Conservation (phyloP, 2,797 vertebrate species). For the Hydrolagus colliei region DNA sequence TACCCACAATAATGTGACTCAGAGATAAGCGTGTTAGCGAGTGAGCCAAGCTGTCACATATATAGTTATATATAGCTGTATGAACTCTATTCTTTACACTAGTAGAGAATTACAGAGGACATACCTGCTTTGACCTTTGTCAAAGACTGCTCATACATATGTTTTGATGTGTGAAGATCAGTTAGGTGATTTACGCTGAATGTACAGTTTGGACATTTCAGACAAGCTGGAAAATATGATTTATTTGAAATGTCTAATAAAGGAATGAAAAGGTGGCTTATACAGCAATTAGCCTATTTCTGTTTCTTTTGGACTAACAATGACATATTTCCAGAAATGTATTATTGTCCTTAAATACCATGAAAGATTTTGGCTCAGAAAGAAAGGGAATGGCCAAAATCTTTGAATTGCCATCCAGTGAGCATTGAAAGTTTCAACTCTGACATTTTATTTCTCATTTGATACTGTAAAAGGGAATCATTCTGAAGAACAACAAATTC, state of each 20-base stretch:
- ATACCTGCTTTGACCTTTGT: not conserved
- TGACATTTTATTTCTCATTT: conserved; percentile 54
- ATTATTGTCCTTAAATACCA: not conserved
- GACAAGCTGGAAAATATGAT: not conserved
- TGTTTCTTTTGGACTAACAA: conserved; percentile 21
- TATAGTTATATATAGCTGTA: too few relatives aligned
- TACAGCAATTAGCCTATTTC: not conserved
- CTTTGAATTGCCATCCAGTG: conserved; percentile 13
- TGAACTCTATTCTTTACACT: not conserved
- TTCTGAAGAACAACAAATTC: conserved; percentile 61
- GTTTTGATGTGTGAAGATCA: conserved; percentile 16
- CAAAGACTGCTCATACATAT: not conserved
- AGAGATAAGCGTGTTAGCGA: too few relatives aligned
- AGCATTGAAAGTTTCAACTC: conserved; percentile 25
- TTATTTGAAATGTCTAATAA: not conserved
- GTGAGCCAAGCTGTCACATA: too few relatives aligned
- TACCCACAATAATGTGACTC: too few relatives aligned
- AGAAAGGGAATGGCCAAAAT: conserved; percentile 12
- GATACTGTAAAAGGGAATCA: conserved; percentile 60
- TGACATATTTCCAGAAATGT: conserved; percentile 12
- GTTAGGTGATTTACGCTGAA: conserved; percentile 10
- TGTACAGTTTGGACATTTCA: not conserved
- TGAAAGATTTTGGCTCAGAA: not conserved
- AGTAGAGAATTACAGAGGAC: not conserved
- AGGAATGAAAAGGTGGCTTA: not conserved